Evolutionary conservation across 1,140 invertebrate genomes (phyloP).

Genomic region (Drosophila oshimai): DNA sequence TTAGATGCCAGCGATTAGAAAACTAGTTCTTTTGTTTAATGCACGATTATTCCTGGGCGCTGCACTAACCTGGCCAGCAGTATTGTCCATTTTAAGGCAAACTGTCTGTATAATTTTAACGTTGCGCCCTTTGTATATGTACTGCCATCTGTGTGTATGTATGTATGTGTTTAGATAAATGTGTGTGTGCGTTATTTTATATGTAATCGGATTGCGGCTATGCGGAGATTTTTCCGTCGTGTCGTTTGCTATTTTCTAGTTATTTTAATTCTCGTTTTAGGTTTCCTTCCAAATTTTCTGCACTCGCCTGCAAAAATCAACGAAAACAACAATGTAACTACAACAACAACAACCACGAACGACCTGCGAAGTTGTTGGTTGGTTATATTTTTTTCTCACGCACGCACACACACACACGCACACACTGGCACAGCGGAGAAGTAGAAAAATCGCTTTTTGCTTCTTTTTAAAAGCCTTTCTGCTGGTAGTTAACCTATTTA

Average conservation of each 20-base stretch:
- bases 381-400: conserved; percentile 46
- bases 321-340: conserved; percentile 34
- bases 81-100: conserved; percentile 53
- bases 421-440: conserved; percentile 6
- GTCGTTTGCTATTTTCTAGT: not conserved
- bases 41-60: conserved; percentile 1
- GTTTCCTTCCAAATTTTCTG: conserved; percentile 18
- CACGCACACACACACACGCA: conserved; percentile 24
- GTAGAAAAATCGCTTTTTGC: conserved; percentile 28
- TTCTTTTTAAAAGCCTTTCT: not conserved
- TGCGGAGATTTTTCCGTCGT: conserved; percentile 10
- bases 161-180: conserved; percentile 2
- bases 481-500: not conserved
- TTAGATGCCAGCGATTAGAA: conserved; percentile 2
- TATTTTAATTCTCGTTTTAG: conserved; percentile 20
- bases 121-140: conserved; percentile 59
- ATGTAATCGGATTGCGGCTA: conserved; percentile 35
- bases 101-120: conserved; percentile 50
- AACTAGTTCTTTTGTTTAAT: conserved; percentile 5
- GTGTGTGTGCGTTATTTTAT: conserved; percentile 9
- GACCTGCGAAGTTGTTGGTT: conserved; percentile 37
- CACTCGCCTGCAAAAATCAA: conserved; percentile 28
- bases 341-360: conserved; percentile 21
- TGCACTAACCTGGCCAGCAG: conserved; percentile 47
- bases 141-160: conserved; percentile 37